Evolutionary conservation across 2,888 invertebrate species (phyloP).

Genomic region (Noctuana brunneofusca): DNA sequence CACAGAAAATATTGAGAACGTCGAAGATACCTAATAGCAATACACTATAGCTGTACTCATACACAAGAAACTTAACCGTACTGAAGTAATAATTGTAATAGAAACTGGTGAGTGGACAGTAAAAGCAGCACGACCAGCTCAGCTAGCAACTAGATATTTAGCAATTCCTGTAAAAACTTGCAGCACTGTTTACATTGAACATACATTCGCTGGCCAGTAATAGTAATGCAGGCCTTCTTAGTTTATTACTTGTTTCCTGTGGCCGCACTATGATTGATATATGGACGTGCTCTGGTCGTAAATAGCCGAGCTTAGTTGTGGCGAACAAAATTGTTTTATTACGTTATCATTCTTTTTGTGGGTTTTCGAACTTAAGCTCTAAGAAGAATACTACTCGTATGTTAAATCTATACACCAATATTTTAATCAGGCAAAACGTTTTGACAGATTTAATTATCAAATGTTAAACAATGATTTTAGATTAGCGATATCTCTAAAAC

Average conservation of each 20-base stretch:
- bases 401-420: too few relatives aligned
- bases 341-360: conserved; percentile 14
- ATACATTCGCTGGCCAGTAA: conserved; percentile 31
- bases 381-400: too few relatives aligned
- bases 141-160: conserved; percentile 21
- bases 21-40: too few relatives aligned
- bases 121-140: conserved; percentile 17
- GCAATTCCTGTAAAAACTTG: conserved; percentile 33
- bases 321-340: conserved; percentile 26
- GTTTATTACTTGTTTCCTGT: conserved; percentile 34
- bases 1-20: too few relatives aligned
- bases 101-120: conserved; percentile 9
- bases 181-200: conserved; percentile 31
- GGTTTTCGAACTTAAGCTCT: background rate
- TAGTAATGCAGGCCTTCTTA: conserved; percentile 25
- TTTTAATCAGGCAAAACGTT: too few relatives aligned
- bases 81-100: background rate
- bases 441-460: too few relatives aligned
- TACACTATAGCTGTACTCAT: too few relatives aligned
- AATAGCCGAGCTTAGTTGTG: conserved; percentile 26
- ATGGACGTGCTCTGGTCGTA: conserved; percentile 27
- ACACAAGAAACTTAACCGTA: background rate
- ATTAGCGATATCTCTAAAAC: too few relatives aligned
- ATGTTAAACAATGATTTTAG: too few relatives aligned
- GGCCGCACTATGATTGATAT: conserved; percentile 30